phyloP scores from a whole-genome alignment of 2,113 vertebrate genomes.

The Sylvietta virens region DNA sequence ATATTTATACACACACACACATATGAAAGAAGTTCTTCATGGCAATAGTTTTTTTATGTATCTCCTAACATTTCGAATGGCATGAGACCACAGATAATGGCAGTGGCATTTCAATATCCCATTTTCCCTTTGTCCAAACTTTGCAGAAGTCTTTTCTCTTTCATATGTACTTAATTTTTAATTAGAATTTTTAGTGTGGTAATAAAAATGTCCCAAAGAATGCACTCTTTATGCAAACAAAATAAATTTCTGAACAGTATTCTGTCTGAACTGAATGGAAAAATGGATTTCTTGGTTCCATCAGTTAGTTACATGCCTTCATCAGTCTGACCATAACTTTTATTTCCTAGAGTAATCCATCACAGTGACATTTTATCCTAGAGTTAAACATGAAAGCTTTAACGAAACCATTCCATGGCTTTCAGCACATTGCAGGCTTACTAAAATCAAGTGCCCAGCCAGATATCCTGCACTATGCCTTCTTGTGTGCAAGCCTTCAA shows the following conservation, averaged over 20 bases:
- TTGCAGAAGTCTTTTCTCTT: not conserved
- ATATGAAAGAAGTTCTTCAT: not conserved
- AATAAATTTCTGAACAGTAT: slow-evolving; percentile 1
- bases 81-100: not conserved
- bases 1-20: not conserved
- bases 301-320: not conserved
- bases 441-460: not conserved
- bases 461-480: not conserved
- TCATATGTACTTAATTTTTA: not conserved
- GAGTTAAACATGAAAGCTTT: slow-evolving; percentile 20
- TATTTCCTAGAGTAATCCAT: slow-evolving; percentile 32
- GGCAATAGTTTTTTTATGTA: not conserved
- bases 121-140: not conserved
- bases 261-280: slow-evolving; percentile 12
- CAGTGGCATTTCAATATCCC: not conserved
- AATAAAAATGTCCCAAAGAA: not conserved
- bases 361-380: slow-evolving; percentile 36
- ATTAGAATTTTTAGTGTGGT: not conserved
- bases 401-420: not conserved
- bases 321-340: slow-evolving; percentile 9
- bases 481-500: not conserved
- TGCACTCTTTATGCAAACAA: not conserved
- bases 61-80: not conserved
- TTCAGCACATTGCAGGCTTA: not conserved
- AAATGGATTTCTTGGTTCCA: slow-evolving; percentile 8